phyloP scores from a whole-genome alignment of 2,888 invertebrate species.

The Lobophora halterata region DNA sequence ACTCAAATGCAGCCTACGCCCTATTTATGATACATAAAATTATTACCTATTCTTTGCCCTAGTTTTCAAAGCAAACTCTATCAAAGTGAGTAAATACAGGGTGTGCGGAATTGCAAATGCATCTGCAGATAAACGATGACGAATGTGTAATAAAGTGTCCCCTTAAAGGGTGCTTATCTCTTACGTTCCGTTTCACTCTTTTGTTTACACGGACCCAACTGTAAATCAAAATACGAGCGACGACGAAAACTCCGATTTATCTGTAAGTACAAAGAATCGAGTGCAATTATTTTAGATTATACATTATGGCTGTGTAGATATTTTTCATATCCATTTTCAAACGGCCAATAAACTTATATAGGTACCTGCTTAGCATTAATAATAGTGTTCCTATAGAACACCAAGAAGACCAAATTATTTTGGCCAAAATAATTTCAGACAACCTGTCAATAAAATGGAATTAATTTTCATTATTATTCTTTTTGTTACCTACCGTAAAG shows the following conservation, averaged over 20 bases:
- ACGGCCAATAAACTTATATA: too few relatives aligned
- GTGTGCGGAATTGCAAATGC: slow-evolving; percentile 13
- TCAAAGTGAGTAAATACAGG: slow-evolving; percentile 1
- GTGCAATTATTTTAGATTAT: slow-evolving; percentile 7
- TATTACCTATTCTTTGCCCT: too few relatives aligned
- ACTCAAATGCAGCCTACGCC: slow-evolving; percentile 7
- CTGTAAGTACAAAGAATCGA: slow-evolving; percentile 20
- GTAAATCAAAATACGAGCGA: slow-evolving; percentile 25
- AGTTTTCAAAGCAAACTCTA: slow-evolving; percentile 6
- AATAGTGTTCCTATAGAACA: too few relatives aligned
- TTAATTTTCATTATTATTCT: too few relatives aligned
- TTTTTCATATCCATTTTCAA: too few relatives aligned
- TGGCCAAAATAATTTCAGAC: too few relatives aligned
- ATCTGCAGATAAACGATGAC: slow-evolving; percentile 23
- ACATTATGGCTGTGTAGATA: slow-evolving; percentile 8
- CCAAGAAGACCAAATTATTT: too few relatives aligned
- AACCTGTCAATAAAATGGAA: too few relatives aligned
- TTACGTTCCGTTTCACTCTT: slow-evolving; percentile 29
- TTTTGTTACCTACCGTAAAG: too few relatives aligned
- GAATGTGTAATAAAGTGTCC: slow-evolving; percentile 23
- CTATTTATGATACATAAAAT: too few relatives aligned
- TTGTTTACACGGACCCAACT: slow-evolving; percentile 19
- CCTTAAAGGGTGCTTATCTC: slow-evolving; percentile 25
- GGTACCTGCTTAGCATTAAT: too few relatives aligned
- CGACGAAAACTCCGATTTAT: too few relatives aligned